Percentiles rank a stretch among this genome's conserved stretches.
Evolutionary conservation across 1,140 invertebrate species (phyloP).

Genomic region (Dysdera silvatica): DNA sequence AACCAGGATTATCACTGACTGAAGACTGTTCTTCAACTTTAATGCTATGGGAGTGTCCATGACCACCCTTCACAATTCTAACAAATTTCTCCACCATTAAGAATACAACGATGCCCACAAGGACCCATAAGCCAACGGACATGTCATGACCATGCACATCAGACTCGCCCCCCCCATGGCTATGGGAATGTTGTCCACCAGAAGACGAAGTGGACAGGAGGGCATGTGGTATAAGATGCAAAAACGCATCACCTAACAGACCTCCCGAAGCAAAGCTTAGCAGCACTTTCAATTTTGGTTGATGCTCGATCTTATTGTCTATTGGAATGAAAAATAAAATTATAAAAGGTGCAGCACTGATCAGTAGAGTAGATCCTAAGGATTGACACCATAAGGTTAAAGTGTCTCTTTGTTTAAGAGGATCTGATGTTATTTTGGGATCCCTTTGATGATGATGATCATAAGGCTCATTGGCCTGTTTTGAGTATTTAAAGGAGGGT

Average conservation of each 20-base stretch:
- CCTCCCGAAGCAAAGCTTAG: slow-evolving; percentile 92
- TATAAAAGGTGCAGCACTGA: slow-evolving; percentile 87
- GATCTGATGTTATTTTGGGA: neutral
- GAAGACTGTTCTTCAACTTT: too few species aligned
- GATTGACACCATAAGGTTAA: slow-evolving; percentile 60
- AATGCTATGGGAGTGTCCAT: slow-evolving; percentile 61
- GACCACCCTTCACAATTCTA: slow-evolving; percentile 72
- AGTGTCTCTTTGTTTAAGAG: slow-evolving; percentile 21
- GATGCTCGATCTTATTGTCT: slow-evolving; percentile 71
- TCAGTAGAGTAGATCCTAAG: slow-evolving; percentile 77
- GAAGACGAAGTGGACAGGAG: slow-evolving; percentile 55
- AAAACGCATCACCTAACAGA: slow-evolving; percentile 87
- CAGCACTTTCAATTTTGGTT: slow-evolving; percentile 77
- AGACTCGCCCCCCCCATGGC: neutral
- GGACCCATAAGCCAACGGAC: slow-evolving; percentile 77
- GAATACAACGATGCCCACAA: slow-evolving; percentile 84
- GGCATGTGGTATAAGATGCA: slow-evolving; percentile 94
- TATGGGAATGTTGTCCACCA: slow-evolving; percentile 43
- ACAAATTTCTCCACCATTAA: slow-evolving; percentile 88
- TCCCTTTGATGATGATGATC: slow-evolving; percentile 30
- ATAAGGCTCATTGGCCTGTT: slow-evolving; percentile 56
- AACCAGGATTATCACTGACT: too few species aligned
- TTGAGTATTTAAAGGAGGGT: slow-evolving; percentile 65
- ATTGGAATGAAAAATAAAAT: slow-evolving; percentile 90
- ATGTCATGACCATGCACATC: slow-evolving; percentile 60